Conservation (phyloP, 2,113 vertebrate species). For the Galeopterus variegatus region DNA sequence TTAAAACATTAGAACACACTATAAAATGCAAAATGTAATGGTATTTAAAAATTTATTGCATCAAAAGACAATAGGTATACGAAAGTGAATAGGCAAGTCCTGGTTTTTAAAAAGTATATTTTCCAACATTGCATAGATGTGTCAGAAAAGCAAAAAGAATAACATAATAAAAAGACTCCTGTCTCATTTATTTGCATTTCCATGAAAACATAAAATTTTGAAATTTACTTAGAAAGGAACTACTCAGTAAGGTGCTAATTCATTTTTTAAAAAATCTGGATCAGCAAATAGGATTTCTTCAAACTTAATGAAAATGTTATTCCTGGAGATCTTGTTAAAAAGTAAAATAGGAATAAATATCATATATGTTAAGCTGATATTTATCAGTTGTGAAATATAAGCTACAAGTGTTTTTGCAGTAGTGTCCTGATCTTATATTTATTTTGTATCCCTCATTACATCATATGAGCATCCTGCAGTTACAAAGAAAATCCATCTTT, state of each 20-base stretch:
- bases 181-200: background rate
- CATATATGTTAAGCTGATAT: background rate
- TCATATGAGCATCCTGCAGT: background rate
- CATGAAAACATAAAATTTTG: background rate
- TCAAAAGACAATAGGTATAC: conserved; percentile 36
- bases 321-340: background rate
- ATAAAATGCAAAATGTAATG: conserved; percentile 18
- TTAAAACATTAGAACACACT: conserved; percentile 32
- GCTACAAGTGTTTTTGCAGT: background rate
- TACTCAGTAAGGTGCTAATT: background rate
- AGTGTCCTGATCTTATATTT: background rate
- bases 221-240: conserved; percentile 13
- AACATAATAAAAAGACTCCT: conserved; percentile 1
- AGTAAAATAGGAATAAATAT: conserved; percentile 17
- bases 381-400: background rate
- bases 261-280: background rate
- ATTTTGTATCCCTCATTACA: background rate
- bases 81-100: background rate
- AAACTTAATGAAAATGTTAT: conserved; percentile 36
- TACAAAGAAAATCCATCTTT: background rate
- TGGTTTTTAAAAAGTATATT: conserved; percentile 34
- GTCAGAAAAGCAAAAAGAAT: conserved; percentile 2
- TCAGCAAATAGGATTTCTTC: conserved; percentile 48
- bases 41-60: background rate
- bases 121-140: conserved; percentile 24